phyloP scores from a whole-genome alignment of 2,888 invertebrate genomes.

The Serripes groenlandicus region DNA sequence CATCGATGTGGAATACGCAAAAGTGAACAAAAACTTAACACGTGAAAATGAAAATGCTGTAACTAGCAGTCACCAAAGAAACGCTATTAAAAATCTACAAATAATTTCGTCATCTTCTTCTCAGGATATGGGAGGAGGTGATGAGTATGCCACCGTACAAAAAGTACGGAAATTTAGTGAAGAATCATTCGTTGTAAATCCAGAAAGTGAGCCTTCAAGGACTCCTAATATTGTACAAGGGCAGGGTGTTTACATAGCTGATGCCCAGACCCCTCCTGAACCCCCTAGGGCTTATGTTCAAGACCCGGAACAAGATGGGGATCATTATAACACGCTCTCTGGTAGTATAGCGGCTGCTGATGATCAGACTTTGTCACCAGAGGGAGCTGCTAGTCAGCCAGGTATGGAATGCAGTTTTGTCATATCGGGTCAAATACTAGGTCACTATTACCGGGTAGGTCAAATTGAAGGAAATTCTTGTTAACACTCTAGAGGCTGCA shows the following conservation, averaged over 20 bases:
- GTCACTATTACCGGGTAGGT: too few relatives aligned
- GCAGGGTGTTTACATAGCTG: neutral
- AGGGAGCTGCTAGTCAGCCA: neutral
- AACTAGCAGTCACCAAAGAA: neutral
- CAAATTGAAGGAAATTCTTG: too few relatives aligned
- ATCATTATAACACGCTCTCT: conserved; percentile 58
- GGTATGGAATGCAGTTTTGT: neutral
- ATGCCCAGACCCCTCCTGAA: conserved; percentile 47
- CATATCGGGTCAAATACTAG: too few relatives aligned
- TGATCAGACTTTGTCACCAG: neutral
- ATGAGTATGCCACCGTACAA: conserved; percentile 72
- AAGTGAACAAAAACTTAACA: conserved; percentile 50
- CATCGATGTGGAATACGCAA: conserved; percentile 61
- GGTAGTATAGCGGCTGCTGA: neutral
- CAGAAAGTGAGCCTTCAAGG: conserved; percentile 17
- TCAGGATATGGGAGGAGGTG: conserved; percentile 34
- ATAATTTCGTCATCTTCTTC: conserved; percentile 37
- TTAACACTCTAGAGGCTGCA: too few relatives aligned
- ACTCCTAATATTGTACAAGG: neutral
- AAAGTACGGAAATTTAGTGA: conserved; percentile 59
- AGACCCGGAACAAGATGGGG: conserved; percentile 40
- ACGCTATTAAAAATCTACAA: conserved; percentile 7
- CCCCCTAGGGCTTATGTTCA: conserved; percentile 65
- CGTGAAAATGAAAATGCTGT: conserved; percentile 23
- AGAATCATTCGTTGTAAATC: conserved; percentile 10